A percentile compares a stretch with the other conserved stretches of the same genome.
Evolutionary conservation across 2,888 invertebrate genomes (phyloP).

Genomic region (Marasmarcha lunaedactyla): DNA sequence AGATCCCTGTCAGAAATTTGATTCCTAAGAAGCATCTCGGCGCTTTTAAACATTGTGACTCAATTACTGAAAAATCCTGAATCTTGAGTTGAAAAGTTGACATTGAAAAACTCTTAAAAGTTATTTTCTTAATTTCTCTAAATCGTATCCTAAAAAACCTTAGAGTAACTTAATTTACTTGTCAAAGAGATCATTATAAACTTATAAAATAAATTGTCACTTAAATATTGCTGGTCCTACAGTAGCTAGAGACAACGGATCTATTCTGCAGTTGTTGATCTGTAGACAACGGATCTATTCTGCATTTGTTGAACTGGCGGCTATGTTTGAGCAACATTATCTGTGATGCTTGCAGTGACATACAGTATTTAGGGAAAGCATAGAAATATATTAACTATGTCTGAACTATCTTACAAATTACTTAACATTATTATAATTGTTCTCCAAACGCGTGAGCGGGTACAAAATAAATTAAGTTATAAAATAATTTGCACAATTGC

Average conservation of each 20-base stretch:
- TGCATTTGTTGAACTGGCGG: neutral
- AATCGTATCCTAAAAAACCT: conserved; percentile 20
- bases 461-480: conserved; percentile 58
- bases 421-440: conserved; percentile 61
- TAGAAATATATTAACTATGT: conserved; percentile 46
- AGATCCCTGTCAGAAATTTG: too few relatives aligned
- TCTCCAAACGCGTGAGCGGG: conserved; percentile 25
- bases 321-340: conserved; percentile 23
- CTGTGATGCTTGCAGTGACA: conserved; percentile 43
- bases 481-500: conserved; percentile 49
- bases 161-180: conserved; percentile 55
- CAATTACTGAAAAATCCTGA: too few relatives aligned
- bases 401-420: conserved; percentile 60
- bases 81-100: too few relatives aligned
- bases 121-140: conserved; percentile 12
- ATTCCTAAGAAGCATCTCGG: too few relatives aligned
- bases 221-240: conserved; percentile 33
- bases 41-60: too few relatives aligned
- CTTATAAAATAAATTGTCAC: conserved; percentile 59
- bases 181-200: conserved; percentile 68
- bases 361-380: conserved; percentile 20
- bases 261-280: too few relatives aligned
- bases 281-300: too few relatives aligned
- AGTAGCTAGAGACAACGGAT: conserved; percentile 5
- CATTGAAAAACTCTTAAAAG: conserved; percentile 10